Conservation (phyloP, 2,113 vertebrate species). For the Percopsis transmontana region DNA sequence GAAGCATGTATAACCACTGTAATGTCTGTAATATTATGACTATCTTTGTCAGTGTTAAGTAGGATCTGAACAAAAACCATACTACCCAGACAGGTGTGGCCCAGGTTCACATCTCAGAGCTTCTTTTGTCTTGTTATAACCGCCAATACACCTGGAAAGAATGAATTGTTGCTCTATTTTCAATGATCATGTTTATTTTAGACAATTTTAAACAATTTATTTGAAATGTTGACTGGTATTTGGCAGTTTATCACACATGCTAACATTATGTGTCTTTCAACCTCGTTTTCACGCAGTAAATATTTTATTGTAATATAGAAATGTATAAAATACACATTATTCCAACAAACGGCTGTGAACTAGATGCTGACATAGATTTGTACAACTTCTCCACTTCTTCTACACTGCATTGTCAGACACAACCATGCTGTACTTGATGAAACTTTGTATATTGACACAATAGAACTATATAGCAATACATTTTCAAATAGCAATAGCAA, state of each 20-base stretch:
- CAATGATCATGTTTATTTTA: slow-evolving; percentile 49
- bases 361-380: slow-evolving; percentile 41
- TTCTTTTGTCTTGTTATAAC: slow-evolving; percentile 20
- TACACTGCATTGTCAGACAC: slow-evolving; percentile 38
- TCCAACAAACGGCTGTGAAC: slow-evolving; percentile 49
- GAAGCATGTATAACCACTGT: slow-evolving; percentile 38
- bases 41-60: slow-evolving; percentile 51
- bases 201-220: slow-evolving; percentile 23
- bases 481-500: slow-evolving; percentile 24
- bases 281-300: slow-evolving; percentile 31
- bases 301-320: slow-evolving; percentile 67
- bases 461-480: slow-evolving; percentile 37
- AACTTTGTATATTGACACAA: slow-evolving; percentile 39
- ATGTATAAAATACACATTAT: slow-evolving; percentile 66
- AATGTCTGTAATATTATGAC: slow-evolving; percentile 20
- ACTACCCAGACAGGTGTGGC: slow-evolving; percentile 6
- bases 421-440: slow-evolving; percentile 45
- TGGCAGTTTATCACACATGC: slow-evolving; percentile 36
- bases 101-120: not conserved
- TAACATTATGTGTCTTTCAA: slow-evolving; percentile 36
- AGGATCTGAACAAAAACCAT: slow-evolving; percentile 18
- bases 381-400: slow-evolving; percentile 48
- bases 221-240: slow-evolving; percentile 38
- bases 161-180: slow-evolving; percentile 48
- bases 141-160: slow-evolving; percentile 15